phyloP scores from a whole-genome alignment of 2,888 invertebrate species.

The Ptilodon capucinus region DNA sequence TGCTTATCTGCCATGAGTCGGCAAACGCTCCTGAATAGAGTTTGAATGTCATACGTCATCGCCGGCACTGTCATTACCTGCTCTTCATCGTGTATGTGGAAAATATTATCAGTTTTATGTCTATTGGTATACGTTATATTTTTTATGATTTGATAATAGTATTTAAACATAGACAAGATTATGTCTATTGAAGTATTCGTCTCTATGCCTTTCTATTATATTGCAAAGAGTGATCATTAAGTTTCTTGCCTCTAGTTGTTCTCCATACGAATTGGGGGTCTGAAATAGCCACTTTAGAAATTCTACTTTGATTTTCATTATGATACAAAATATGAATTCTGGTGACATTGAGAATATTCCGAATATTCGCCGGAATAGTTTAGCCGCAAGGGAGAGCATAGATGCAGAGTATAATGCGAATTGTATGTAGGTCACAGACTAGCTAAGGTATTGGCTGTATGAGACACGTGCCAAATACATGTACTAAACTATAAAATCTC shows the following conservation, averaged over 20 bases:
- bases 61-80: constrained; percentile 56
- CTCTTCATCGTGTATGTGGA: constrained; percentile 27
- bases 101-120: constrained; percentile 1
- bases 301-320: no score
- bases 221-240: no score
- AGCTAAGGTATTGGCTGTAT: not conserved
- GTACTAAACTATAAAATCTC: no score
- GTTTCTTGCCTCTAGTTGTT: no score
- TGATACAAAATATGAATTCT: no score
- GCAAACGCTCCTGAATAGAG: constrained; percentile 58
- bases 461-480: not conserved
- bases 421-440: not conserved
- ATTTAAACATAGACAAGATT: no score
- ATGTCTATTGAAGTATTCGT: no score
- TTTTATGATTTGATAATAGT: not conserved
- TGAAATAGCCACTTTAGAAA: no score
- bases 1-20: constrained; percentile 64
- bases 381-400: not conserved
- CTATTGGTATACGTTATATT: not conserved
- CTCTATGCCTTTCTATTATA: no score
- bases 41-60: constrained; percentile 58
- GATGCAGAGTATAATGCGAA: not conserved
- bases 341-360: not conserved
- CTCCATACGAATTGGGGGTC: no score
- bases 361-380: not conserved